phyloP scores from a whole-genome alignment of 30 jellyfish, hydroid and myxozoan species.

The Calvadosia cruxmelitensis region DNA sequence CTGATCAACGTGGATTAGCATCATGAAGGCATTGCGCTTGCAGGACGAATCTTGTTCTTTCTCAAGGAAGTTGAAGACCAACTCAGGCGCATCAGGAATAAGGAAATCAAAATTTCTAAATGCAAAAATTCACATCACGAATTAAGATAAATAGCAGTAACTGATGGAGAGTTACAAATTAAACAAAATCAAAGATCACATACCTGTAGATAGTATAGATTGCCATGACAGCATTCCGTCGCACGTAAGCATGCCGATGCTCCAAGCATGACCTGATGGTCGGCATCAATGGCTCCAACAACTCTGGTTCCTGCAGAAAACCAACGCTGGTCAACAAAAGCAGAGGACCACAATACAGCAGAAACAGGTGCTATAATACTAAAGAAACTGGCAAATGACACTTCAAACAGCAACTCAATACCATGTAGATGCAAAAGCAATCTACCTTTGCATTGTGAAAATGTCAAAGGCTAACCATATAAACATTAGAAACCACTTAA shows the following conservation, averaged over 20 bases:
- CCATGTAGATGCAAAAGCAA: too few species aligned
- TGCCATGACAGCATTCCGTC: constrained; percentile 99
- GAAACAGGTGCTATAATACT: too few species aligned
- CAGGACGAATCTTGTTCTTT: constrained; percentile 99
- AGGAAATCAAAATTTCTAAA: constrained; percentile 90
- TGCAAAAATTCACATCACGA: not conserved
- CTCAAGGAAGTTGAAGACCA: constrained; percentile 81
- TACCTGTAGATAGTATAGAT: constrained; percentile 92
- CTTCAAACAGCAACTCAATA: too few species aligned
- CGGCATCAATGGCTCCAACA: constrained; percentile 99
- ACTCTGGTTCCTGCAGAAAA: constrained; percentile 91
- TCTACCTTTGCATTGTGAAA: too few species aligned
- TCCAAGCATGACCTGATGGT: constrained; percentile 94
- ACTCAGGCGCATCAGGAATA: constrained; percentile 99
- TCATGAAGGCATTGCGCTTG: constrained; percentile 97
- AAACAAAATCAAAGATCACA: not conserved
- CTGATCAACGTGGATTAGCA: constrained; percentile 97
- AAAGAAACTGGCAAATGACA: too few species aligned
- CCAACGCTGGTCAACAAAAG: too few species aligned
- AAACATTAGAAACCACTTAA: too few species aligned
- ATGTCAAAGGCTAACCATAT: too few species aligned
- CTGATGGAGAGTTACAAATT: not conserved
- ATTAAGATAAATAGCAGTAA: not conserved
- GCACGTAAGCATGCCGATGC: constrained; percentile 92
- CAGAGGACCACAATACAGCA: too few species aligned